Evolutionary conservation across 2,888 invertebrate species (phyloP).

Genomic region (Stegophylla sp.): DNA sequence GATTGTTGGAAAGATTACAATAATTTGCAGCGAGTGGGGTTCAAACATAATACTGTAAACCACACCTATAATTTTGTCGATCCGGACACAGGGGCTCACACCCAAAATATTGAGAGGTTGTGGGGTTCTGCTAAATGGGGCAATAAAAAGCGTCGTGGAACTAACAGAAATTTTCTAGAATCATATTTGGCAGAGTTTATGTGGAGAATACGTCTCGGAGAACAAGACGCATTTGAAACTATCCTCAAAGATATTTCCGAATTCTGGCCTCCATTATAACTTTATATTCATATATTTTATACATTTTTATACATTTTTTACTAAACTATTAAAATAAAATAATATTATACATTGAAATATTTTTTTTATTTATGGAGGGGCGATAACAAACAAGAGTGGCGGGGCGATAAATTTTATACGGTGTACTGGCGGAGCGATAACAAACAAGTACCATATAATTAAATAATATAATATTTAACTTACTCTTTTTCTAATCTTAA

Average conservation of each 20-base stretch:
- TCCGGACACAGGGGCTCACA: background rate
- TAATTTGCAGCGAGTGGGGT: background rate
- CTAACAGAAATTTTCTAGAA: background rate
- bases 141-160: background rate
- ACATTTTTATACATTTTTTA: too few relatives aligned
- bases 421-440: too few relatives aligned
- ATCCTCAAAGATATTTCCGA: too few relatives aligned
- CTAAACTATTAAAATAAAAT: too few relatives aligned
- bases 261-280: too few relatives aligned
- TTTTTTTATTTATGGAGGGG: too few relatives aligned
- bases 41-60: constrained; percentile 11
- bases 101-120: constrained; percentile 2
- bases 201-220: too few relatives aligned
- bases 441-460: too few relatives aligned
- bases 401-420: too few relatives aligned
- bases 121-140: constrained; percentile 29
- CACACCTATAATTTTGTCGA: constrained; percentile 4
- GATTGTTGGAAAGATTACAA: constrained; percentile 6
- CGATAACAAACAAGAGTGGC: too few relatives aligned
- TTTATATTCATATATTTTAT: too few relatives aligned
- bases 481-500: constrained; percentile 76
- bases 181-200: background rate
- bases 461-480: constrained; percentile 64
- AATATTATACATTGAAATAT: too few relatives aligned
- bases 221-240: background rate